phyloP scores from a whole-genome alignment of 2,113 vertebrate genomes.

The Asarcornis scutulata region DNA sequence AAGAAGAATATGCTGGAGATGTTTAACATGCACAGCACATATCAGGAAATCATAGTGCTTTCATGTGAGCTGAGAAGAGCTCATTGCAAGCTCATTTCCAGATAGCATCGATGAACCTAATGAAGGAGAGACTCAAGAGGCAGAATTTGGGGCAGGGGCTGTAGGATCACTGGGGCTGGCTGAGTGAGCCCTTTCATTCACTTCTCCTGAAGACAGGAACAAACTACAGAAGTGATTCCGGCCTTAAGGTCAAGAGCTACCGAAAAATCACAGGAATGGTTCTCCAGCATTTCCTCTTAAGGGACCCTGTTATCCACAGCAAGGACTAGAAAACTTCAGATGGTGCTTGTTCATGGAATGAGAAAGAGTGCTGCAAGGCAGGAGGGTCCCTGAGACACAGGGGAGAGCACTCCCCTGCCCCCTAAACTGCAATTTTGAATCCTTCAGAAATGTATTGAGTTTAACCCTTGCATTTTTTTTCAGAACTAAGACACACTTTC shows the following conservation, averaged over 20 bases:
- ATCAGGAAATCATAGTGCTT: conserved; percentile 11
- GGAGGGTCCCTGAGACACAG: neutral
- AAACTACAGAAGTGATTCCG: neutral
- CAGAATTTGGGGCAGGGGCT: neutral
- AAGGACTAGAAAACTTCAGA: neutral
- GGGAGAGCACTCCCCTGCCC: no score
- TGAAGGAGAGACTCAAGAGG: neutral
- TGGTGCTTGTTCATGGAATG: neutral
- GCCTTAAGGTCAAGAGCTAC: conserved; percentile 21
- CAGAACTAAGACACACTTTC: neutral
- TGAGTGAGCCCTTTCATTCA: neutral
- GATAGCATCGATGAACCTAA: neutral
- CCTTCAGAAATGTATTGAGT: neutral
- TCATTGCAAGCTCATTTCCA: neutral
- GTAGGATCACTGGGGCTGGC: accelerated
- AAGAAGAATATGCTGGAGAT: neutral
- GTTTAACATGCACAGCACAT: neutral
- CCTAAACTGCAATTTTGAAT: neutral
- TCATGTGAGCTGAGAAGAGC: neutral
- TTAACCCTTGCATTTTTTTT: neutral
- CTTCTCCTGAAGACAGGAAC: neutral
- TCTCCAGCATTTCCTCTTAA: neutral
- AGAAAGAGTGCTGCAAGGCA: neutral
- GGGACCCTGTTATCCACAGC: neutral
- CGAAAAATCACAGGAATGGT: neutral